Evolutionary conservation across 1,140 invertebrate species (phyloP).

Genomic region (Drosophila guanche): DNA sequence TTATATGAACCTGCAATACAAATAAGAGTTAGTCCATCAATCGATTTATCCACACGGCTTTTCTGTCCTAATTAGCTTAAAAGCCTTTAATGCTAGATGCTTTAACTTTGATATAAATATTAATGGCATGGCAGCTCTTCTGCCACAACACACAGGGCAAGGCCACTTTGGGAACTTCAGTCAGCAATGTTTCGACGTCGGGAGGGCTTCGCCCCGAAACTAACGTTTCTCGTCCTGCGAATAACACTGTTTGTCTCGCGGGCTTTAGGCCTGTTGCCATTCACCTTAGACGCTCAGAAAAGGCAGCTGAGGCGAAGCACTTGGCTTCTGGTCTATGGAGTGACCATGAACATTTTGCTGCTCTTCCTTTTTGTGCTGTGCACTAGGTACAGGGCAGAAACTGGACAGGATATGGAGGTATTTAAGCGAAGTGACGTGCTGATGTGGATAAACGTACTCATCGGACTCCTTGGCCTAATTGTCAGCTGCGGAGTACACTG

Average conservation of each 20-base stretch:
- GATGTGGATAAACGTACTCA: slow-evolving; percentile 8
- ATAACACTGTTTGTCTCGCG: slow-evolving; percentile 24
- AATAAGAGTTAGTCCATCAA: too few species aligned
- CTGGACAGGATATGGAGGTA: neutral
- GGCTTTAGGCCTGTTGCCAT: slow-evolving; percentile 40
- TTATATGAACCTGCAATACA: slow-evolving; percentile 37
- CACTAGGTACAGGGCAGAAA: neutral
- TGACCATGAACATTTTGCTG: slow-evolving; percentile 8
- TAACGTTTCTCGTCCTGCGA: slow-evolving; percentile 19
- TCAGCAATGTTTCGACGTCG: slow-evolving; percentile 22
- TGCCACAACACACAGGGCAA: too few species aligned
- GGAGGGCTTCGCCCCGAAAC: slow-evolving; percentile 16
- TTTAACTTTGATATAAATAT: too few species aligned
- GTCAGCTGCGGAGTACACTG: slow-evolving; percentile 6
- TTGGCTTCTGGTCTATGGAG: slow-evolving; percentile 39
- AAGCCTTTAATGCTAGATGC: too few species aligned
- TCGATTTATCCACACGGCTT: too few species aligned
- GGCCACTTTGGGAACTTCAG: too few species aligned
- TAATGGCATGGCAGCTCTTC: too few species aligned
- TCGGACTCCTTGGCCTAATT: neutral
- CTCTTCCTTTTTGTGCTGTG: neutral
- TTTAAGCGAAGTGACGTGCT: slow-evolving; percentile 34
- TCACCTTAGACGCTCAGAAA: slow-evolving; percentile 11
- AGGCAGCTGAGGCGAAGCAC: slow-evolving; percentile 10
- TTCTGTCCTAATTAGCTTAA: too few species aligned